Evolutionary conservation across 2,797 vertebrate species (phyloP), one percentile per base, ranked within the genome.

Genomic region (Protosalanx chinensis): DNA sequence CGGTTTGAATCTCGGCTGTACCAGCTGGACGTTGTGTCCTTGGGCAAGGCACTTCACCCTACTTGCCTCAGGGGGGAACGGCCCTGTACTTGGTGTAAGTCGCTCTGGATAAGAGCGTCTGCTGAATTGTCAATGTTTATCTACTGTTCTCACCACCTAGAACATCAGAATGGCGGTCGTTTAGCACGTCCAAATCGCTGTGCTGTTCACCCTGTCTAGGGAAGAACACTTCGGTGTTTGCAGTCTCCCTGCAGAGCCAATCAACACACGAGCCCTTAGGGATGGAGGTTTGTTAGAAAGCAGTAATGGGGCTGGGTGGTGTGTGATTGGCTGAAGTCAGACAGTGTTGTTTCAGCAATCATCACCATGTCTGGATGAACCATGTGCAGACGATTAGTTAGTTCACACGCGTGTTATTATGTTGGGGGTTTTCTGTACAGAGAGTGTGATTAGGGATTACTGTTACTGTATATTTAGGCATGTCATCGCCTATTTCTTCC

Each of bases 181-280:
- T 86, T 84, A 80, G 64, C 62, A 72, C 2, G 56, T 78, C 74
- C 74, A 78, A 83, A 86, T 84, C 62, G 76, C 63, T 2, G 13
- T 49, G 5, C 70, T 84, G 79, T 90, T 90, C 87, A 62, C 82
- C 66, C 78, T 89, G 87, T 85, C 86, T 46, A 6, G 15, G 62
- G 56, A 68, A 61, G 63, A 59, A n/a, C 8, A 4, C 64, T 72
- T 68, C 61, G 60, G n/a, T 67, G 61, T 62, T 61, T 67, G 51
- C 3, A 68, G 70, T 62, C 15, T 77, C 56, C 70, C 74, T 41
- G 46, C 63, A 61, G 76, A 13, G 71, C 71, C 79, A 15, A 64
- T 35, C 53, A 75, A 71, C 79, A 81, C 70, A 12, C 12, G 68
- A 76, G 53, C 46, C 37, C 66, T 29, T 32, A 71, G n/a, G 29